A percentile compares a stretch with the other conserved stretches of the same genome.
These are phyloP conservation scores for Ophiodon elongatus DNA, from an alignment of 2,113 vertebrate genomes.

Conservation along the genomic window DNA sequence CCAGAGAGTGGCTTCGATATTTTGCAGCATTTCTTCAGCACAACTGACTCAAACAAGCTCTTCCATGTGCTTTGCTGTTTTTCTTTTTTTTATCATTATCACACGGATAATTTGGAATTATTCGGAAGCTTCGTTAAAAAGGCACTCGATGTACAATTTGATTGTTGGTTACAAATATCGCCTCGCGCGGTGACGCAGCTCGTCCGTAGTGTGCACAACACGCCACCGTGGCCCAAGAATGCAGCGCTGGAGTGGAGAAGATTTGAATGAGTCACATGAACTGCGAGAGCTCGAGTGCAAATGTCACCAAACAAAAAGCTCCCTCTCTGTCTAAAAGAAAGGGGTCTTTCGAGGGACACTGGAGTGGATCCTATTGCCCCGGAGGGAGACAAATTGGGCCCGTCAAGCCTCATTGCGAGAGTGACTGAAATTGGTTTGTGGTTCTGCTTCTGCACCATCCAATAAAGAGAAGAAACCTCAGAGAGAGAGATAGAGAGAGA, in stretches of 20 bases:
- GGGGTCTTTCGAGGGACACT: slow-evolving; percentile 71
- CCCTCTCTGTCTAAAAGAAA: slow-evolving; percentile 65
- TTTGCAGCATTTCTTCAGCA: slow-evolving; percentile 43
- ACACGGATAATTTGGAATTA: slow-evolving; percentile 62
- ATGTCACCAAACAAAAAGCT: slow-evolving; percentile 69
- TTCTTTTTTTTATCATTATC: background rate
- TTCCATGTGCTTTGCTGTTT: slow-evolving; percentile 57
- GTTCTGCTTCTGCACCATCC: slow-evolving; percentile 77
- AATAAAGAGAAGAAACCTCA: slow-evolving; percentile 78
- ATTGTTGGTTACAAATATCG: slow-evolving; percentile 57
- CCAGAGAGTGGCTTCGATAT: slow-evolving; percentile 51
- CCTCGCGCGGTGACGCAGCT: slow-evolving; percentile 20
- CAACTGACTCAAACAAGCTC: slow-evolving; percentile 28
- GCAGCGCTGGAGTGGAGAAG: background rate
- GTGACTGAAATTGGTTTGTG: slow-evolving; percentile 81
- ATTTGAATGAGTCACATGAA: slow-evolving; percentile 48
- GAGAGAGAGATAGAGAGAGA: slow-evolving; percentile 32
- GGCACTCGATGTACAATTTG: slow-evolving; percentile 73
- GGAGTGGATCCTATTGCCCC: slow-evolving; percentile 76
- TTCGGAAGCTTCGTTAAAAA: slow-evolving; percentile 73
- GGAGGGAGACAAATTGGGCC: slow-evolving; percentile 78
- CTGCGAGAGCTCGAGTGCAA: slow-evolving; percentile 56
- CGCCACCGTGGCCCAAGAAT: slow-evolving; percentile 15
- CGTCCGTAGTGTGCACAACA: slow-evolving; percentile 2
- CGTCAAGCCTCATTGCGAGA: slow-evolving; percentile 80